Evolutionary conservation across 1,140 invertebrate genomes (phyloP).

Genomic region (Pogonomyrmex barbatus): DNA sequence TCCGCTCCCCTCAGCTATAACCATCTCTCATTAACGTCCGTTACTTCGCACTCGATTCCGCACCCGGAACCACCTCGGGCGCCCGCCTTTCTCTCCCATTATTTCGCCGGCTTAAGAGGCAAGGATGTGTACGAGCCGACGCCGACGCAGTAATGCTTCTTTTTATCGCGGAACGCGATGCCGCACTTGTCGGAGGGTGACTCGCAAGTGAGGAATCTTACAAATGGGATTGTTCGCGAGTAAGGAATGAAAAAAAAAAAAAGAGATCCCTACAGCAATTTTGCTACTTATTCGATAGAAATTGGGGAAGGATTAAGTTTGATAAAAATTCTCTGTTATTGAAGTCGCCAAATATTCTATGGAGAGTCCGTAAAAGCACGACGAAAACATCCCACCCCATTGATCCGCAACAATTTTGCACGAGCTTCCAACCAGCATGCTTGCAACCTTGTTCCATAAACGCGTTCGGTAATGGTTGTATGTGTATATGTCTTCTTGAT

Average conservation of each 20-base stretch:
- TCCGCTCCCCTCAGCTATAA: conserved; percentile 57
- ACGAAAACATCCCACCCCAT: conserved; percentile 40
- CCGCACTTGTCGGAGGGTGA: neutral
- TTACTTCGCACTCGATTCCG: conserved; percentile 68
- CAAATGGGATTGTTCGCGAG: too few relatives aligned
- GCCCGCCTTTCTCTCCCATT: conserved; percentile 52
- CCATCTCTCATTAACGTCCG: conserved; percentile 67
- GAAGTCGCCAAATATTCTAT: neutral
- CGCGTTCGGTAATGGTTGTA: conserved; percentile 32
- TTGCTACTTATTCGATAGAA: neutral
- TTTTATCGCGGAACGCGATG: conserved; percentile 19
- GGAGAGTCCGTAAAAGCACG: neutral
- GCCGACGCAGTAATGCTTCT: conserved; percentile 20
- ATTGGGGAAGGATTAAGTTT: neutral
- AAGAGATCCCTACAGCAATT: neutral
- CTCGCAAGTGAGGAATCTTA: neutral
- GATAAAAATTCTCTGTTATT: neutral
- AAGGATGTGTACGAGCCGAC: conserved; percentile 37
- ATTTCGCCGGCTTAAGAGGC: conserved; percentile 34
- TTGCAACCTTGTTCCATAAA: conserved; percentile 54
- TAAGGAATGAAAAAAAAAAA: neutral
- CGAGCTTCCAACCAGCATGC: conserved; percentile 8
- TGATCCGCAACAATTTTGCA: conserved; percentile 8
- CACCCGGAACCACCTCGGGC: conserved; percentile 49
- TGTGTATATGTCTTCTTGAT: conserved; percentile 39